Evolutionary conservation across 2,797 vertebrate genomes (phyloP).

Genomic region (Mustela erminea): DNA sequence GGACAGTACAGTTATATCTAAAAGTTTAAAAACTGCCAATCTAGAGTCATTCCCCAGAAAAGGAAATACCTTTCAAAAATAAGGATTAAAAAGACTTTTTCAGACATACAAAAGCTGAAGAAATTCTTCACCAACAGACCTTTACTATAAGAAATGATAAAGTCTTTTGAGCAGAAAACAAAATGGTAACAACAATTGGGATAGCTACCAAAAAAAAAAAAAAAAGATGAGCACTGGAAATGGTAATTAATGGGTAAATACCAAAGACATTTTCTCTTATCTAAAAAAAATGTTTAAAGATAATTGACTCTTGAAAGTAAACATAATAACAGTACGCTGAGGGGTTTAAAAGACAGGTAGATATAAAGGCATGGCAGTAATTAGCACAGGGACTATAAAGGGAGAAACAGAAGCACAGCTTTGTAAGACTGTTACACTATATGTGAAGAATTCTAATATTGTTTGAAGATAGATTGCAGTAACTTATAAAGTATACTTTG

Average conservation of each 20-base stretch:
- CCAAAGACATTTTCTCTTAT: neutral
- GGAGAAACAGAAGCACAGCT: fast-evolving
- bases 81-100: neutral
- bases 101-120: neutral
- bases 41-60: neutral
- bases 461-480: neutral
- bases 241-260: neutral
- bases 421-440: fast-evolving
- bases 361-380: neutral
- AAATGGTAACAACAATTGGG: neutral
- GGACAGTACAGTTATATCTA: neutral
- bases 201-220: fast-evolving
- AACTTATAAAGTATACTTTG: neutral
- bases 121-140: neutral
- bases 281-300: neutral
- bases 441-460: neutral
- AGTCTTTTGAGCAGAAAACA: neutral
- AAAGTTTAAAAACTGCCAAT: neutral
- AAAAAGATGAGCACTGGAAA: fast-evolving
- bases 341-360: neutral
- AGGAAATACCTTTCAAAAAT: neutral
- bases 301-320: neutral
- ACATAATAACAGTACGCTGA: neutral
- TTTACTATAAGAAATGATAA: neutral
- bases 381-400: neutral